phyloP scores from a whole-genome alignment of 2,888 invertebrate species.

The Cheilosia grossa region DNA sequence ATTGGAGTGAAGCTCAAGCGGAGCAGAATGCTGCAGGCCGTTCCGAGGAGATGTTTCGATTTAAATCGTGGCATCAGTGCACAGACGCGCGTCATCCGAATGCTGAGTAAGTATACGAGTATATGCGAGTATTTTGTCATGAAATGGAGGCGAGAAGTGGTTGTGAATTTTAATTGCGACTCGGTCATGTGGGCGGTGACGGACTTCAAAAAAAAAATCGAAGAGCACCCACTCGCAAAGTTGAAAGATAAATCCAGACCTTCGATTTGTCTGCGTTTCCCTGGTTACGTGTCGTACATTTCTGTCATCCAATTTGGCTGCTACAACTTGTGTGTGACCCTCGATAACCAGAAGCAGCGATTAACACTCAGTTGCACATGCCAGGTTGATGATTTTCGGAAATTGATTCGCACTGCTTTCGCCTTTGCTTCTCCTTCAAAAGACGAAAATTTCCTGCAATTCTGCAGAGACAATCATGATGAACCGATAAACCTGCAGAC shows the following conservation, averaged over 20 bases:
- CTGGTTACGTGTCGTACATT: too few species aligned
- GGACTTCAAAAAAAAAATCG: neutral
- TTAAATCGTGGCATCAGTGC: constrained; percentile 85
- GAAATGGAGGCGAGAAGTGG: neutral
- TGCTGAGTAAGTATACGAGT: constrained; percentile 88
- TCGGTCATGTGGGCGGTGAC: neutral
- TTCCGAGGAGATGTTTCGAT: constrained; percentile 84
- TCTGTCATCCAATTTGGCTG: too few species aligned
- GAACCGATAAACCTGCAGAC: too few species aligned
- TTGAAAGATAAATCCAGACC: too few species aligned
- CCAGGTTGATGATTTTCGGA: neutral
- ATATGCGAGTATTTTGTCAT: neutral
- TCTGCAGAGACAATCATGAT: too few species aligned
- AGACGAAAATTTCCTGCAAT: too few species aligned
- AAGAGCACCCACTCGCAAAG: too few species aligned
- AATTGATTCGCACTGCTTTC: neutral
- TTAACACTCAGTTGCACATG: neutral
- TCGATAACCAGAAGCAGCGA: neutral
- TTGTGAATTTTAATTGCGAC: constrained; percentile 6
- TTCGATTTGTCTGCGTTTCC: too few species aligned
- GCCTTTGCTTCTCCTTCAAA: too few species aligned
- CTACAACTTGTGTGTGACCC: neutral
- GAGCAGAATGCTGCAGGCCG: constrained; percentile 86
- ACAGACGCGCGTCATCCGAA: constrained; percentile 89
- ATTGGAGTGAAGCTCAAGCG: constrained; percentile 89